These are phyloP conservation scores for Melanocharis versteri DNA, from an alignment of 2,113 vertebrate genomes.

Conservation along the genomic window DNA sequence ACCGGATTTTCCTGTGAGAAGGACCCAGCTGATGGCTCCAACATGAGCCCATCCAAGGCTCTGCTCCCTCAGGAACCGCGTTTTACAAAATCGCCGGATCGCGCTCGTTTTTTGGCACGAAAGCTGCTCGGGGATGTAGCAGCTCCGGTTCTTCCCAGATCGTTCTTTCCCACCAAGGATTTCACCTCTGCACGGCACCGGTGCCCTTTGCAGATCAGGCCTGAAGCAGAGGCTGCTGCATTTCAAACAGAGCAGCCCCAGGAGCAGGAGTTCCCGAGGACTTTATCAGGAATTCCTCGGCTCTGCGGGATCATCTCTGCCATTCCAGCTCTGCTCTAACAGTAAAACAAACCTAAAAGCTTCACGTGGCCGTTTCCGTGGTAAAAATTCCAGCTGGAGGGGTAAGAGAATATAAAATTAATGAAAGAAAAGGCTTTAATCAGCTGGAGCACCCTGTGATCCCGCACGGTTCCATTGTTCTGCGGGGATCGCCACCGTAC, in stretches of 20 bases:
- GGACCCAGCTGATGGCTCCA: neutral
- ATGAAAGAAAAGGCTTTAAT: neutral
- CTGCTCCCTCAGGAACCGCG: neutral
- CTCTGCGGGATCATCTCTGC: neutral
- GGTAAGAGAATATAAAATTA: neutral
- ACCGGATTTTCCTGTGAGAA: neutral
- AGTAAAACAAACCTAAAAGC: neutral
- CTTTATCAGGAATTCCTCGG: fast-evolving
- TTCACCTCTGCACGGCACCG: neutral
- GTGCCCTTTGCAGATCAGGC: neutral
- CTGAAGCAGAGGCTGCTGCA: neutral
- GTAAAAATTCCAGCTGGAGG: neutral
- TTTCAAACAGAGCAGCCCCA: neutral
- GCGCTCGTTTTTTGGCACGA: fast-evolving
- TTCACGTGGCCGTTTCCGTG: neutral
- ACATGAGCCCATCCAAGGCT: neutral
- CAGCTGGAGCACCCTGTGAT: neutral
- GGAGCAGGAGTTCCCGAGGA: neutral
- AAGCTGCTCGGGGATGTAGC: neutral
- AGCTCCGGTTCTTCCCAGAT: neutral
- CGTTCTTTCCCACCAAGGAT: neutral
- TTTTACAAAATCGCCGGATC: neutral
- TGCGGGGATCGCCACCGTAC: neutral
- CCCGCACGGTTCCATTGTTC: neutral
- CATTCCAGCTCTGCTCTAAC: neutral